A percentile compares a stretch with the other conserved stretches of the same genome.
Evolutionary conservation across 2,888 invertebrate genomes (phyloP).

Genomic region (Hartigia nigra): DNA sequence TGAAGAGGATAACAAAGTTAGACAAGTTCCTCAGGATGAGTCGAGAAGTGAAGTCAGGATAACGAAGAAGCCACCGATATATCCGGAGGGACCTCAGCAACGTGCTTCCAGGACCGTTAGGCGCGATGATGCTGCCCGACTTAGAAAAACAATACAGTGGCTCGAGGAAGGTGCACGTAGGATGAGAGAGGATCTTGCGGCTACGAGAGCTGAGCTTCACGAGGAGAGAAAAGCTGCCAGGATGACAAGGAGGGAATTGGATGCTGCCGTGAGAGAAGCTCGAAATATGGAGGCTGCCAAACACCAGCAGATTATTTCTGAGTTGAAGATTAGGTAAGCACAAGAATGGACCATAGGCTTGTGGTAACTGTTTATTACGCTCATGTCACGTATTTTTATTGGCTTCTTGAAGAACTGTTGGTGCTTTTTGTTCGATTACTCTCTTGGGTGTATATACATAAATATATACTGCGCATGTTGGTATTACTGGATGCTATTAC

Average conservation of each 20-base stretch:
- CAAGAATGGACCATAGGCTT: not conserved
- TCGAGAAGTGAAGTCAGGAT: constrained; percentile 10
- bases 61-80: constrained; percentile 27
- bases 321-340: constrained; percentile 45
- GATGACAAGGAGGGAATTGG: constrained; percentile 45
- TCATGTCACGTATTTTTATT: not conserved
- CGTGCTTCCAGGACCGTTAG: constrained; percentile 19
- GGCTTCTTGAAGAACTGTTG: not conserved
- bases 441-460: not conserved
- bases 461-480: not conserved
- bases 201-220: constrained; percentile 48
- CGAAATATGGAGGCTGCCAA: constrained; percentile 46
- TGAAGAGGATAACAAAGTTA: not conserved
- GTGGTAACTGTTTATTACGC: not conserved
- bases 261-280: constrained; percentile 45
- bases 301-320: constrained; percentile 45
- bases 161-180: constrained; percentile 50
- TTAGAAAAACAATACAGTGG: constrained; percentile 56
- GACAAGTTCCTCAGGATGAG: not conserved
- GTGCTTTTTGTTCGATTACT: not conserved
- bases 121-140: constrained; percentile 40
- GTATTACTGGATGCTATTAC: not conserved
- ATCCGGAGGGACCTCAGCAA: constrained; percentile 25
- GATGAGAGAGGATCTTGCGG: constrained; percentile 53
- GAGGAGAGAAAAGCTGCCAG: constrained; percentile 51